Evolutionary conservation across 1,140 invertebrate genomes (phyloP).

Genomic region (Atopsyche davidsoni): DNA sequence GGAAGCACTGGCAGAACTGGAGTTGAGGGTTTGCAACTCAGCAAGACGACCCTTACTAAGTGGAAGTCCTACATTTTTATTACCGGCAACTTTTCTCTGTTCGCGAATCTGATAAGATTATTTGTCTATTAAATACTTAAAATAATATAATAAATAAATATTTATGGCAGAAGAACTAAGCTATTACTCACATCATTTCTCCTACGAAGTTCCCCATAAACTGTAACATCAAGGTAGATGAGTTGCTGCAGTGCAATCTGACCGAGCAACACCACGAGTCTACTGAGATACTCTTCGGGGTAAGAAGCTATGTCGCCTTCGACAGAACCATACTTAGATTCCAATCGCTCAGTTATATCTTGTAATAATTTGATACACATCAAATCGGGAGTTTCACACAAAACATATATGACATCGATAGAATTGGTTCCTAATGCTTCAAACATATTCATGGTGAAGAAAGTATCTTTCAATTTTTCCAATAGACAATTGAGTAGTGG

Average conservation of each 20-base stretch:
- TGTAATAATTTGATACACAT: conserved; percentile 38
- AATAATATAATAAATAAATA: neutral
- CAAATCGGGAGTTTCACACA: conserved; percentile 43
- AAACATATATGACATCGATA: conserved; percentile 40
- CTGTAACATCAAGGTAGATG: conserved; percentile 68
- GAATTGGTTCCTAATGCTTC: conserved; percentile 37
- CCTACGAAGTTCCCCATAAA: conserved; percentile 57
- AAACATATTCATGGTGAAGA: conserved; percentile 38
- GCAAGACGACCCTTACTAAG: conserved; percentile 8
- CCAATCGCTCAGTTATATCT: conserved; percentile 39
- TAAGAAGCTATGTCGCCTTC: conserved; percentile 36
- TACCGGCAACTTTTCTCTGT: conserved; percentile 21
- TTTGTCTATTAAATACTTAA: neutral
- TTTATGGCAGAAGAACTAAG: neutral
- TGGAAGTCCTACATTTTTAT: conserved; percentile 10
- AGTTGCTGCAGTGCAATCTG: conserved; percentile 69
- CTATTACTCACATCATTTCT: conserved; percentile 39
- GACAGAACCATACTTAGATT: conserved; percentile 30
- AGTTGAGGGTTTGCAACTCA: conserved; percentile 18
- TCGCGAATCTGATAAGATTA: conserved; percentile 22
- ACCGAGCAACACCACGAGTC: conserved; percentile 65
- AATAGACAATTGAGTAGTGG: conserved; percentile 36
- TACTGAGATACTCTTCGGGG: conserved; percentile 49
- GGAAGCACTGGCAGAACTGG: conserved; percentile 26
- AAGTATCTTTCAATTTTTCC: conserved; percentile 39